Evolutionary conservation across 2,113 vertebrate genomes (phyloP).

Genomic region (Ploceus nigricollis): DNA sequence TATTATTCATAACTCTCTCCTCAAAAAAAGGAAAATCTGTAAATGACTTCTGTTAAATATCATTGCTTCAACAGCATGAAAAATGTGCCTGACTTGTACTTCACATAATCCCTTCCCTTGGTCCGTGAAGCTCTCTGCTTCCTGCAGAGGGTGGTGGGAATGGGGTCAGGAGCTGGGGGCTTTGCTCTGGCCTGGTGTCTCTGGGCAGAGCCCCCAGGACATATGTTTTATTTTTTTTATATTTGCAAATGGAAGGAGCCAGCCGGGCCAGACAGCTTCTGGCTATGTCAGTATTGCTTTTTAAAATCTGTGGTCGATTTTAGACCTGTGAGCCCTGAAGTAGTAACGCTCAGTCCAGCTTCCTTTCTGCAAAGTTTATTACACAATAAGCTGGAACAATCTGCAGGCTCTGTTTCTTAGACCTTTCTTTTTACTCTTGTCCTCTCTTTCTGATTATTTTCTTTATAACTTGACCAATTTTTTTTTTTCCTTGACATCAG

Average conservation of each 20-base stretch:
- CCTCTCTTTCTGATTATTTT: neutral
- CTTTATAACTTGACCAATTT: neutral
- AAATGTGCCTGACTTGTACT: neutral
- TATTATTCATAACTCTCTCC: neutral
- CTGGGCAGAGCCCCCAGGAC: neutral
- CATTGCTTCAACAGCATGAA: neutral
- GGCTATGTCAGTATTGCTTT: neutral
- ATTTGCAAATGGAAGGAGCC: neutral
- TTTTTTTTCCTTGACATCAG: neutral
- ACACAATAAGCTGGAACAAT: neutral
- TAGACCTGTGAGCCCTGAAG: neutral
- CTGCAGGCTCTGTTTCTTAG: neutral
- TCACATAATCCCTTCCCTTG: neutral
- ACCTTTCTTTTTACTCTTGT: neutral
- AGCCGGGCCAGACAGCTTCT: neutral
- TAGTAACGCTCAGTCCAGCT: neutral
- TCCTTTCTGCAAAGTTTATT: neutral
- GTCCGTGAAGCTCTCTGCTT: fast-evolving
- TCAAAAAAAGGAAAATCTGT: neutral
- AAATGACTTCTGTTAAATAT: neutral
- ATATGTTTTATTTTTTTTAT: neutral
- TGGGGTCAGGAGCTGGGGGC: neutral
- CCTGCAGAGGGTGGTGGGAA: neutral
- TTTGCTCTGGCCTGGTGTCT: neutral
- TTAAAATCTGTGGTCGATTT: neutral